Evolutionary conservation across 2,113 vertebrate genomes (phyloP), one percentile per base, ranked within the genome.

Genomic region (Bolborhynchus lineola): DNA sequence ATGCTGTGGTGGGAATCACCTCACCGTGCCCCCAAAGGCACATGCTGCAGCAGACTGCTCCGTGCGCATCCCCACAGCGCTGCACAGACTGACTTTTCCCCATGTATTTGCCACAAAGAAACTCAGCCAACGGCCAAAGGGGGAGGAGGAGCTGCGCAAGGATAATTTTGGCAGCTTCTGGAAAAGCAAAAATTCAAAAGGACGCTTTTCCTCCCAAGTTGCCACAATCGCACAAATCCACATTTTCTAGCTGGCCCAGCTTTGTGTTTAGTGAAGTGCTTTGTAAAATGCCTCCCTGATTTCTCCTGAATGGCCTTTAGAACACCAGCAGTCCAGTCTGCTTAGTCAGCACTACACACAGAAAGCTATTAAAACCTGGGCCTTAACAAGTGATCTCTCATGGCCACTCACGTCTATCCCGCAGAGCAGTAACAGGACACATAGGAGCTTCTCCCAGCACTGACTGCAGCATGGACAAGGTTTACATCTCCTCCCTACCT

Each of bases 51-150:
- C 41, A 89, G 39, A 24, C 24, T 55, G 47, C 57, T 64, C 67
- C 4, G 1, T 2, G 3, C 0, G 0, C 50, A 2, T 3, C 39
- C 55, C 63, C 26, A 5, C 46, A 44, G 20, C 52, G 3, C 68
- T 11, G 35, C 29, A 28, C 33, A 16, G 23, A 47, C 2, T 9
- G 2, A 2, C 2, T 10, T 44, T 25, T 46, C 9, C 10, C 28
- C 31, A 4, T 7, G 71, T 33, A 4, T 21, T 42, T 46, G 25
- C 63, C 49, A 25, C 0, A 7, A 67, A n/a, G n/a, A 74, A 9
- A 11, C 52, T 24, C 16, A 16, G 39, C 41, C 53, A 80, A 19
- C 67, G 68, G 28, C 16, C 29, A 26, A 79, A 72, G 0, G 1
- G 31, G 37, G n/a, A 37, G 31, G 6, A 13, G 25, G 19, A 46